Evolutionary conservation across 2,113 vertebrate species (phyloP).

Genomic region (Gulo gulo): DNA sequence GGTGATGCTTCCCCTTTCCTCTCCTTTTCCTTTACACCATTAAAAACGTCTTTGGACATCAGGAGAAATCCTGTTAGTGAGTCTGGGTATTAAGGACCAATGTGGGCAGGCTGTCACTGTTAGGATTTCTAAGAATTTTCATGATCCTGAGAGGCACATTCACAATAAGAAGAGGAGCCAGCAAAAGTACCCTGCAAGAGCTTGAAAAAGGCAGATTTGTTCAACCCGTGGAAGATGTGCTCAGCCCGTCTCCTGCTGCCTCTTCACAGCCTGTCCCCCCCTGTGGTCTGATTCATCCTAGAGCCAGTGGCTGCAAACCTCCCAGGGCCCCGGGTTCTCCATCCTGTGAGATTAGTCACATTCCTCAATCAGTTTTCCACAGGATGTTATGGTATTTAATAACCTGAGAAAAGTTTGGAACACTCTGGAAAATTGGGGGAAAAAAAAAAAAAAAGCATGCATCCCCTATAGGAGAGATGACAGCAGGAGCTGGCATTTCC

Average conservation of each 20-base stretch:
- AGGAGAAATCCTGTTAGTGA: background rate
- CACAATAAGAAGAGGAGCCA: background rate
- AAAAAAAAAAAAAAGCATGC: background rate
- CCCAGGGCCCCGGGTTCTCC: background rate
- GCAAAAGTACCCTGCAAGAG: background rate
- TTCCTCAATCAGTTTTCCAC: background rate
- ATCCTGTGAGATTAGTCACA: background rate
- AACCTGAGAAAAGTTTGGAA: background rate
- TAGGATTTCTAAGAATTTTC: constrained; percentile 28
- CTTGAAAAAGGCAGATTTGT: background rate
- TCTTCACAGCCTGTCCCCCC: accelerated
- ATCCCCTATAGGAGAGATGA: background rate
- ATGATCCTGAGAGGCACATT: background rate
- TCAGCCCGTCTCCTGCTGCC: background rate
- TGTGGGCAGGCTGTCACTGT: background rate
- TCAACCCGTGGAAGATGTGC: background rate
- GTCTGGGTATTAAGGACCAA: background rate
- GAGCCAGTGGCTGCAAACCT: background rate
- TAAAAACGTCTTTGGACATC: constrained; percentile 2
- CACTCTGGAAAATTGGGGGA: background rate
- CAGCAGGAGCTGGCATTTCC: background rate
- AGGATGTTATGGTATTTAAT: background rate
- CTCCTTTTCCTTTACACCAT: background rate
- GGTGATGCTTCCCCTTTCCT: background rate
- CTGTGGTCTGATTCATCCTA: background rate